Conservation (phyloP, 2,113 vertebrate species). For the Burhinus oedicnemus region DNA sequence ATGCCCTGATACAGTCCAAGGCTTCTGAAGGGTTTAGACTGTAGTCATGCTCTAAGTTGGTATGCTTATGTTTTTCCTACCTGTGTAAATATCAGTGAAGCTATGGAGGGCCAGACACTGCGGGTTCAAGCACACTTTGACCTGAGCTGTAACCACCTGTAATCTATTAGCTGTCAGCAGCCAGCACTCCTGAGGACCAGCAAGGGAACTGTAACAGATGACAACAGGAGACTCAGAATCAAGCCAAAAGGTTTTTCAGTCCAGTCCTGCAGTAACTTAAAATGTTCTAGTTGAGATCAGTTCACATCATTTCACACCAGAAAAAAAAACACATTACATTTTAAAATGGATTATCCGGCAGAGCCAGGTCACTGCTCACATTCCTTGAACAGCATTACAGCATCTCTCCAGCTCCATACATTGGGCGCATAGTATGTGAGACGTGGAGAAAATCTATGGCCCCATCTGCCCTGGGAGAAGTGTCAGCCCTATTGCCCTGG, state of each 20-base stretch:
- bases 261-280: neutral
- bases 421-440: neutral
- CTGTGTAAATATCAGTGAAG: constrained; percentile 94
- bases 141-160: constrained; percentile 88
- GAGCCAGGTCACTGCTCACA: neutral
- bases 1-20: neutral
- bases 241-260: neutral
- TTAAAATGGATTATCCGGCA: neutral
- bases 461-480: neutral
- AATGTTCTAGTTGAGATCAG: neutral
- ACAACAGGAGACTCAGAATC: neutral
- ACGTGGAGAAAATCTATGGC: neutral
- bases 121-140: constrained; percentile 91
- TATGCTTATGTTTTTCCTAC: constrained; percentile 68
- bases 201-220: constrained; percentile 81
- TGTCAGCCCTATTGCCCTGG: neutral
- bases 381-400: neutral
- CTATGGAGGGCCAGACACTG: constrained; percentile 93
- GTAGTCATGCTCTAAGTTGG: neutral
- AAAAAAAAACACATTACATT: neutral
- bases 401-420: neutral
- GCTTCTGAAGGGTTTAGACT: neutral
- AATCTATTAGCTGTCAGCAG: constrained; percentile 88
- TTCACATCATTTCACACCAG: neutral
- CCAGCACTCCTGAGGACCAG: constrained; percentile 94